A percentile compares a stretch with the other conserved stretches of the same genome.
Evolutionary conservation across 30 jellyfish, hydroid and myxozoan genomes (phyloP).

Genomic region (Phacellophora camtschatica): DNA sequence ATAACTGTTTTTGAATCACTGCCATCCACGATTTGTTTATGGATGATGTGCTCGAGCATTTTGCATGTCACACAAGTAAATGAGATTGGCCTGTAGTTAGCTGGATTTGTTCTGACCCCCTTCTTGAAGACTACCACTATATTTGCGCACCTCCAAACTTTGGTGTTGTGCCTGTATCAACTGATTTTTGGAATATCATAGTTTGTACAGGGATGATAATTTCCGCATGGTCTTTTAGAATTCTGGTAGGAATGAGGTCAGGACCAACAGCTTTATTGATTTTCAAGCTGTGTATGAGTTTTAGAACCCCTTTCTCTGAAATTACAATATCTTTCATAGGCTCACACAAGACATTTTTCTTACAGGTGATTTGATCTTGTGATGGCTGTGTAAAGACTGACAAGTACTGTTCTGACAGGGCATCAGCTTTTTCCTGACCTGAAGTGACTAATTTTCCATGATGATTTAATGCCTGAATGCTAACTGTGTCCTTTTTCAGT

Average conservation of each 20-base stretch:
- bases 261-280: background rate
- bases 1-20: too few species aligned
- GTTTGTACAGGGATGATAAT: slow-evolving; percentile 25
- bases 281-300: background rate
- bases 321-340: background rate
- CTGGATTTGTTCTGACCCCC: slow-evolving; percentile 16
- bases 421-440: background rate
- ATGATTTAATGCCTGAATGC: background rate
- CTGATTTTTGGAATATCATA: background rate
- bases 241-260: background rate
- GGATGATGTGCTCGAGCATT: slow-evolving; percentile 25
- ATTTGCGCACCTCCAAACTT: slow-evolving; percentile 37
- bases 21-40: background rate
- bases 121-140: slow-evolving; percentile 19
- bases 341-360: background rate
- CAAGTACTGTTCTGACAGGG: background rate
- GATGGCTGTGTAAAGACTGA: background rate
- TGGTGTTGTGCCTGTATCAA: slow-evolving; percentile 31
- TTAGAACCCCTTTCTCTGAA: background rate
- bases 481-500: background rate
- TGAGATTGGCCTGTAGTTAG: slow-evolving; percentile 39
- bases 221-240: background rate
- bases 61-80: slow-evolving; percentile 19
- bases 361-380: background rate
- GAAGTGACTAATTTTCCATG: background rate